Base-by-base conservation (phyloP, 2,797 vertebrate genomes). In the Chaunax sp. region DNA sequence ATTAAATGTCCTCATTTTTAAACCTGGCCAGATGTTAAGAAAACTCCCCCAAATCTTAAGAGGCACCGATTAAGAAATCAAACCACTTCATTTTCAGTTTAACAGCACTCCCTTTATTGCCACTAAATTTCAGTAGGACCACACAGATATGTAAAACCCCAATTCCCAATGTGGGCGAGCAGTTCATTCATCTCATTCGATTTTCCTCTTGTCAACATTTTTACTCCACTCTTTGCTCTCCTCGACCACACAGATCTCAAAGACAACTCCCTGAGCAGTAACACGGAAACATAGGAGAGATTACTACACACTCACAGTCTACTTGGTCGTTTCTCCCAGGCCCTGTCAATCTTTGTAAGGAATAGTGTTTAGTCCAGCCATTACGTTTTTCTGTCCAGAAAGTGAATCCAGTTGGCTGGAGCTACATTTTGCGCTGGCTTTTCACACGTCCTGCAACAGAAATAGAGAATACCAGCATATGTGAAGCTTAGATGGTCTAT, bases 121-220 rank as follows among this genome's bases (percentile, higher is more conserved):
- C 82, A 84, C 69, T 83, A 86, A 69, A 81, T 83, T 76, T 82
- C 40, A 38, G 50, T 23, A 44, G 76, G 88, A 86, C 88, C 88
- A 90, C 87, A 90, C 83, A 87, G 60, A 71, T 56, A n/a, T 47
- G 55, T 60, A 70, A 78, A 77, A 78, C 69, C 71, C 43, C 20
- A 74, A 47, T 75, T 77, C 78, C 82, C 76, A 30, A 52, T 52
- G 56, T 67, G 59, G 54, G 69, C 33, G 8, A 35, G 33, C 33
- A 35, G 33, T 11, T 35, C 33, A 35, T 35, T 10, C 7, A 10
- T 11, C 12, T 35, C 10, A 35, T 35, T 35, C 12, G 33, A 77
- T 81, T 83, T 85, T 26, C 46, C 72, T 57, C 63, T 55, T 84
- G 78, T 87, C 77, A 79, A 55, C 69, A 64, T 83, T 69, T 65